phyloP scores from a whole-genome alignment of 2,113 vertebrate species.

The Pitta sordida region DNA sequence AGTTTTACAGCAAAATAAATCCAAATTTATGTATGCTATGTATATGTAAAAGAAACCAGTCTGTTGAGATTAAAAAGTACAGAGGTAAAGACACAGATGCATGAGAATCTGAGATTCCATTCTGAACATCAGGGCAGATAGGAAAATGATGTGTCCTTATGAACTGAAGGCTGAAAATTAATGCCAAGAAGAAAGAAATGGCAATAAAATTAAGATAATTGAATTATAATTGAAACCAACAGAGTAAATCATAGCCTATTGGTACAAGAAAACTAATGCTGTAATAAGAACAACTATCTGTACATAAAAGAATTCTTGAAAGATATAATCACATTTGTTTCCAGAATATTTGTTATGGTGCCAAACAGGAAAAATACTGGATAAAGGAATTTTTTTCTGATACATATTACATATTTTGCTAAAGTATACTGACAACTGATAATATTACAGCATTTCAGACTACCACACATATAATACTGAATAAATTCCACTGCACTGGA shows the following conservation, averaged over 20 bases:
- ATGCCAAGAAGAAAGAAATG: neutral
- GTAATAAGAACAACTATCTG: neutral
- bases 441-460: neutral
- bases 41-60: neutral
- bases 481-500: neutral
- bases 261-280: neutral
- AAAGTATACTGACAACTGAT: neutral
- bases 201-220: neutral
- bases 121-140: neutral
- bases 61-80: neutral
- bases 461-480: neutral
- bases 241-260: neutral
- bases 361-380: neutral
- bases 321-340: neutral
- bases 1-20: neutral
- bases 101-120: neutral
- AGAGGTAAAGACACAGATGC: neutral
- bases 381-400: neutral
- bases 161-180: fast-evolving
- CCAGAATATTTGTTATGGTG: neutral
- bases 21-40: neutral
- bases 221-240: neutral
- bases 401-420: neutral
- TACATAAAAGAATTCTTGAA: neutral
- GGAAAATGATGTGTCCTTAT: neutral